These are phyloP conservation scores for Crenuchus spilurus DNA, from an alignment of 2,797 vertebrate genomes.

Conservation along the genomic window DNA sequence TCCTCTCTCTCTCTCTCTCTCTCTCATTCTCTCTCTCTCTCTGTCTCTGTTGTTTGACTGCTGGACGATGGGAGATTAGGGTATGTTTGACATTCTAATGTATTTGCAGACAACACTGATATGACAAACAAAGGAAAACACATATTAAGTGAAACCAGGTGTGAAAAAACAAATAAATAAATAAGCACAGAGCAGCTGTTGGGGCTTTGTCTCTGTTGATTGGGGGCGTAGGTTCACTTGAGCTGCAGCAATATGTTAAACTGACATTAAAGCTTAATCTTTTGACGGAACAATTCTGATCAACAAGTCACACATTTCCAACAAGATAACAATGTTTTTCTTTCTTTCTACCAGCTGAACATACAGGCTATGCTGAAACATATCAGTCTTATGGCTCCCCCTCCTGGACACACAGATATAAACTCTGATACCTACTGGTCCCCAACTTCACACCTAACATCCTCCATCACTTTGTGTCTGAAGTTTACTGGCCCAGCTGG, in stretches of 20 bases:
- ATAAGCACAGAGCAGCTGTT: constrained; percentile 2
- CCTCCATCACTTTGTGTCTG: too few species aligned
- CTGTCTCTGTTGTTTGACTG: background rate
- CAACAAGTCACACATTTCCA: background rate
- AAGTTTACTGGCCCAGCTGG: too few species aligned
- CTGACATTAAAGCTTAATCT: background rate
- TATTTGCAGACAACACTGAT: constrained; percentile 27
- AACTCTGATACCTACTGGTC: too few species aligned
- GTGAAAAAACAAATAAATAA: constrained; percentile 2
- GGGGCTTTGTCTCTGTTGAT: constrained; percentile 15
- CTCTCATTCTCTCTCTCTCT: background rate
- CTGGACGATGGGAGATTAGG: constrained; percentile 28
- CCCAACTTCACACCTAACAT: too few species aligned
- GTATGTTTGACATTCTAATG: constrained; percentile 46
- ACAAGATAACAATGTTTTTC: background rate
- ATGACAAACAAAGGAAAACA: constrained; percentile 37
- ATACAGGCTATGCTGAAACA: too few species aligned
- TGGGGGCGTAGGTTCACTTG: background rate
- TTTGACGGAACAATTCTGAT: background rate
- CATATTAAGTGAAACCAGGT: constrained; percentile 15
- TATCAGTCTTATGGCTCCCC: constrained; percentile 31
- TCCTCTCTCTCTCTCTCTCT: too few species aligned
- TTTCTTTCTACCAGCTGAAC: background rate
- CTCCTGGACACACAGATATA: constrained; percentile 23
- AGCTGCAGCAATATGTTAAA: background rate